Percentiles rank a stretch among this genome's conserved stretches.
Conservation (phyloP, 2,888 invertebrate genomes). For the Amphipyra berbera region DNA sequence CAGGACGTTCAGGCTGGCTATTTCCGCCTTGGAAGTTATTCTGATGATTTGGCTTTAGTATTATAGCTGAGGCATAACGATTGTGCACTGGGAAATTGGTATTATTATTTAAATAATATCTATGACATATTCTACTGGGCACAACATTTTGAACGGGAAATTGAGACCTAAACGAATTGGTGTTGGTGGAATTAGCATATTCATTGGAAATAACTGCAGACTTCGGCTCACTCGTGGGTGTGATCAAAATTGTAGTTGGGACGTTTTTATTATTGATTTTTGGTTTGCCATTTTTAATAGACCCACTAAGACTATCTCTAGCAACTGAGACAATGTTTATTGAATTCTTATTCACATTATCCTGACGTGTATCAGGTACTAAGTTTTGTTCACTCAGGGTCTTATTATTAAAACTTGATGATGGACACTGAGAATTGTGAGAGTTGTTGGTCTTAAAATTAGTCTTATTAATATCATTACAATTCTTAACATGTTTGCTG, state of each 20-base stretch:
- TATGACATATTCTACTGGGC: neutral
- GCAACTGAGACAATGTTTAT: neutral
- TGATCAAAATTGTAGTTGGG: neutral
- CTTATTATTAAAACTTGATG: slow-evolving; percentile 10
- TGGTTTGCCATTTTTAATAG: neutral
- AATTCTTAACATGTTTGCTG: slow-evolving; percentile 3
- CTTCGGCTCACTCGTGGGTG: slow-evolving; percentile 10
- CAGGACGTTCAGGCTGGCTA: neutral
- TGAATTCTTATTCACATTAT: slow-evolving; percentile 1
- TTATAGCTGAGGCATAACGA: slow-evolving; percentile 23
- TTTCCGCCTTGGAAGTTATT: neutral
- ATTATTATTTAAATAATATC: slow-evolving; percentile 1
- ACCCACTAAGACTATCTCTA: neutral
- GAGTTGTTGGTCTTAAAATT: slow-evolving; percentile 5
- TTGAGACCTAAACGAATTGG: neutral
- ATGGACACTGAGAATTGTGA: neutral
- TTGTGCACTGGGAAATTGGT: slow-evolving; percentile 14
- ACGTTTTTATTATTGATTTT: neutral
- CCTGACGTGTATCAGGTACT: neutral
- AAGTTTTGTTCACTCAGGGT: slow-evolving; percentile 4
- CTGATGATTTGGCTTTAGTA: slow-evolving; percentile 28
- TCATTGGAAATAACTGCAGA: neutral
- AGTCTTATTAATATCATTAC: neutral
- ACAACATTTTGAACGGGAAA: neutral
- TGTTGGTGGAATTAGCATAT: neutral